Conservation (phyloP, 1,140 invertebrate species). For the Nasonia vitripennis region DNA sequence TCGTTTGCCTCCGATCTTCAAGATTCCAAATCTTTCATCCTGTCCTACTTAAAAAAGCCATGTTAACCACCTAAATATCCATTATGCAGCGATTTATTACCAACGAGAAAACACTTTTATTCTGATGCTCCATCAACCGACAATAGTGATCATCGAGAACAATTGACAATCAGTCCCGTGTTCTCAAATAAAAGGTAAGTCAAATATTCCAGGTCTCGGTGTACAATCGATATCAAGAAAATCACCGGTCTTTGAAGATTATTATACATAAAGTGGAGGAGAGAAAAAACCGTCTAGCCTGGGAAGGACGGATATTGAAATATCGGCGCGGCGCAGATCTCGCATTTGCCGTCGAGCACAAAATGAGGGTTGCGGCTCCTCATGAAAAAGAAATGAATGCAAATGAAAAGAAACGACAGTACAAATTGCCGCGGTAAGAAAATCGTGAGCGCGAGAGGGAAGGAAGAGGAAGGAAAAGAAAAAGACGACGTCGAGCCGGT, state of each 20-base stretch:
- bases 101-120: no score
- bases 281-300: neutral
- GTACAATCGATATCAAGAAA: neutral
- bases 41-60: no score
- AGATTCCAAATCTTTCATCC: neutral
- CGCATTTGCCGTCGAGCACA: constrained; percentile 6
- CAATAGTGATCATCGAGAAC: no score
- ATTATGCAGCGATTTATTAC: no score
- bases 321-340: constrained; percentile 34
- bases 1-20: neutral
- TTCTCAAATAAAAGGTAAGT: no score
- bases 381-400: constrained; percentile 38
- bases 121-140: neutral
- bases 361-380: constrained; percentile 34
- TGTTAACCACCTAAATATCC: no score
- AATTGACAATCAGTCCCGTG: no score
- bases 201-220: no score
- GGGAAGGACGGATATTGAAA: constrained; percentile 34
- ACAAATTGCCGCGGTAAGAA: constrained; percentile 29
- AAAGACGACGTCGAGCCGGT: constrained; percentile 16
- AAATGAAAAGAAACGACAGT: constrained; percentile 33
- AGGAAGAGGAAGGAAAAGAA: neutral
- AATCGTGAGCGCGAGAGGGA: neutral
- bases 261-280: neutral
- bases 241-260: neutral